Evolutionary conservation across 2,797 vertebrate genomes (phyloP), one percentile per base, ranked within the genome.

Genomic region (Tenualosa thibaudeaui): DNA sequence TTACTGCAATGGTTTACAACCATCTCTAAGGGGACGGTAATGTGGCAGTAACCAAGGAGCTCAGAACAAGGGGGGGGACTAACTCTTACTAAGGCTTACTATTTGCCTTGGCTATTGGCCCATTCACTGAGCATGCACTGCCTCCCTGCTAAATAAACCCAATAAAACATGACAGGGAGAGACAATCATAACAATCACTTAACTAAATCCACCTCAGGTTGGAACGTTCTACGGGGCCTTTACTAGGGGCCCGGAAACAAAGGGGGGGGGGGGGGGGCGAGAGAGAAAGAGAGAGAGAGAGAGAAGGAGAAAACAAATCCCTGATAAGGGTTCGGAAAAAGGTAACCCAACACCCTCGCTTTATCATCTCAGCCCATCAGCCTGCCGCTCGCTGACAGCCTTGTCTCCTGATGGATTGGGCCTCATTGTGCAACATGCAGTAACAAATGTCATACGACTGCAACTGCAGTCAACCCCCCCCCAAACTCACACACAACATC

Each of bases 391-490:
- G 50, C 51, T 82, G 50, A 82, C 50, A 82, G 49, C 31, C 51
- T 40, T 37, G 53, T 26, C 81, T 82, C 31, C 22, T 82, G 81
- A 82, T 31, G 13, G 81, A 53, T 82, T 78, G 71, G 71, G 71
- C 71, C 71, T 78, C 7, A 17, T 78, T 78, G 71, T 46, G 71
- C 40, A 78, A 78, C 71, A 78, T 78, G 71, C 71, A 78, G 71
- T 86, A 86, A 87, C 87, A 84, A 87, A 91, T 88, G 90, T 92
- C 88, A 85, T 75, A 83, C 81, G 50, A 56, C 82, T 83, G 85
- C 81, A 89, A 87, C 49, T 1, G 37, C 83, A 43, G 85, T 86
- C 88, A 87, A 3, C 15, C 24, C 31, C 5, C 31, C 15, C 68
- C 13, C 2, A 7, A 2, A 68, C n/a, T 31, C 62, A 68, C 62